A percentile compares a stretch with the other conserved stretches of the same genome.
Conservation (phyloP, 2,113 vertebrate genomes). For the Mastomys coucha region DNA sequence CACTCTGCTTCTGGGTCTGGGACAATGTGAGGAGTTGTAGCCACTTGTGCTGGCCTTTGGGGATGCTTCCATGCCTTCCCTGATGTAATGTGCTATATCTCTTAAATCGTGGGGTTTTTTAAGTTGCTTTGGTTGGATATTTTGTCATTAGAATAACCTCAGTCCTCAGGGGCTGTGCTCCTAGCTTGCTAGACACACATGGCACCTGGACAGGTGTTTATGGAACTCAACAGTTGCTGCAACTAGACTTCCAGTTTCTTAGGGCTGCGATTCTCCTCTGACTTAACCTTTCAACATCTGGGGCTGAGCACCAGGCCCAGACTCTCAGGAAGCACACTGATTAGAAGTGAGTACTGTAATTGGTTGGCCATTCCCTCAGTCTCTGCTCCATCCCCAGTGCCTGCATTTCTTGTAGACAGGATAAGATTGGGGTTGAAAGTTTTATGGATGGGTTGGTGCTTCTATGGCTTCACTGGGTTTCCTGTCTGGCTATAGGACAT, state of each 20-base stretch:
- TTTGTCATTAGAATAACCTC: neutral
- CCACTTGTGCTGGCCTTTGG: too few species aligned
- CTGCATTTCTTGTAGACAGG: too few species aligned
- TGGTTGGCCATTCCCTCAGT: too few species aligned
- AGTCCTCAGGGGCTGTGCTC: neutral
- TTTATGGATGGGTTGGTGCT: too few species aligned
- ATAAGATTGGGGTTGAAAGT: too few species aligned
- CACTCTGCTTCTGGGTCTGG: neutral
- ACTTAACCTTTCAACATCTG: neutral
- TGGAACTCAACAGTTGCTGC: neutral
- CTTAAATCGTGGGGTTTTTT: neutral
- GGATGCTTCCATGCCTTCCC: neutral
- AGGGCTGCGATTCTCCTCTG: neutral
- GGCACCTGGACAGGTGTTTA: neutral
- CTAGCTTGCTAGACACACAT: neutral
- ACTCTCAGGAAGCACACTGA: neutral
- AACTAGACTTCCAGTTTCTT: neutral
- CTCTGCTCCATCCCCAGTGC: too few species aligned
- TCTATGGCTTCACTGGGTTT: too few species aligned
- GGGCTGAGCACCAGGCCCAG: neutral
- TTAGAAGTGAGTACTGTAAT: neutral
- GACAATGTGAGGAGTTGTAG: neutral
- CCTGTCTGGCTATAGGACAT: too few species aligned
- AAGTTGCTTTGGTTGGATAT: neutral
- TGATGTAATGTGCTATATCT: neutral